Base-by-base conservation (phyloP, 2,888 invertebrate genomes). In the Beris chalybata region DNA sequence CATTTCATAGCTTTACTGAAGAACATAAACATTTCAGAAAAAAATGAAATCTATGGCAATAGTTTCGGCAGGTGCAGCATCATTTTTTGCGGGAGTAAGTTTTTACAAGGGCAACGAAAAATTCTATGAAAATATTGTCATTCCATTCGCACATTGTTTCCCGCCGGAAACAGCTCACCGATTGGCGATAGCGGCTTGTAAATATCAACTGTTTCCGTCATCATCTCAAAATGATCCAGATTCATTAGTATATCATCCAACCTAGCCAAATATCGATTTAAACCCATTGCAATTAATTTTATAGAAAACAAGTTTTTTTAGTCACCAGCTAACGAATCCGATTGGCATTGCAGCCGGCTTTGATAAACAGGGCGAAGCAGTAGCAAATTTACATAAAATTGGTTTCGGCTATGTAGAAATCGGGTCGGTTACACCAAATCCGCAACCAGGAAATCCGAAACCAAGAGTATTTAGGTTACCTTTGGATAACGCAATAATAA, bases 261-360 rank as follows among this genome's bases (percentile, higher is more conserved):
- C 13, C 38, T 2, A n/a, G 6, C 12, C 11, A 13, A 57, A 57
- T 15, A 44, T 7, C 13, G 38, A 1, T 22, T 22, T 22, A 22
- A 22, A 22, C 1, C 22, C 22, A 22, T 22, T 50, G 15, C 13
- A 53, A 53, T 53, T 12, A 53, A 38, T 32, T 47, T 65, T 65
- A 12, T 50, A 92, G 92, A 84, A 85, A 76, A 89, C 89, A 0
- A 84, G 82, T 64, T 82, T 96, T 55, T 89, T 92, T 78, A 87
- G 87, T 29, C 83, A 87, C 69, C 79, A 87, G 12, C 86, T 99
- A 69, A 83, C 85, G 64, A 97, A 96, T 82, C 98, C 98, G 0
- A 81, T 99, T 73, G 98, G 99, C n/a, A 88, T 99, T 75, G 98
- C 98, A 31, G 99, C 98, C 66, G 99, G 98, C 5, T 98, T 98